Evolutionary conservation across 2,797 vertebrate species (phyloP).

Genomic region (Tokudaia muenninki): DNA sequence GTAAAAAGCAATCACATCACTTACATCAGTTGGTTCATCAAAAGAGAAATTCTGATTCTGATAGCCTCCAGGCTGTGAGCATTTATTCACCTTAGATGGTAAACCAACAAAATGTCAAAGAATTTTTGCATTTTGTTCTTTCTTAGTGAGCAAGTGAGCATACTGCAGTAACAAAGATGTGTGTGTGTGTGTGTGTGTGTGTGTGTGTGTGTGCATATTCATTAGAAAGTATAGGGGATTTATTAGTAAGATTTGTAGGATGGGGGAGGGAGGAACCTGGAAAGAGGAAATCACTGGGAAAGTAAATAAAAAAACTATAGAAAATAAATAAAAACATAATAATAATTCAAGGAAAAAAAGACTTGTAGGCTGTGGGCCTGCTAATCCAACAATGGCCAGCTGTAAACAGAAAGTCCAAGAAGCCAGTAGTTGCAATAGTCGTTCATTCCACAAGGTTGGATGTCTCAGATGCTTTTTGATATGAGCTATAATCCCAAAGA

Average conservation of each 20-base stretch:
- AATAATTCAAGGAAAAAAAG: no score
- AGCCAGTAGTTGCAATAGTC: background rate
- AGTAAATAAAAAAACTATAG: no score
- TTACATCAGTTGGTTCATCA: background rate
- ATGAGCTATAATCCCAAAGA: background rate
- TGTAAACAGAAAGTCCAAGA: background rate
- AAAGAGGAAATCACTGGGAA: no score
- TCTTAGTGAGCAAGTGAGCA: background rate
- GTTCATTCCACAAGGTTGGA: background rate
- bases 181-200: no score
- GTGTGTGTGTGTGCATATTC: background rate
- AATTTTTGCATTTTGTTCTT: background rate
- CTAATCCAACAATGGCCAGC: no score
- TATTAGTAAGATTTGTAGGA: background rate
- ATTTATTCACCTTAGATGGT: background rate
- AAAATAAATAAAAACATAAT: no score
- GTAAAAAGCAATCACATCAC: background rate
- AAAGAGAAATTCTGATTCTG: background rate
- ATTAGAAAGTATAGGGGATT: background rate
- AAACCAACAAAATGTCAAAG: background rate
- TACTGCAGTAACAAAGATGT: background rate
- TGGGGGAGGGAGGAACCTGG: no score
- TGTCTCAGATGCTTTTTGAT: background rate
- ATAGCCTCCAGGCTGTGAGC: background rate
- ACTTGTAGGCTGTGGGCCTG: background rate